Evolutionary conservation across 2,797 vertebrate genomes (phyloP).

Genomic region (Tachyglossus aculeatus): DNA sequence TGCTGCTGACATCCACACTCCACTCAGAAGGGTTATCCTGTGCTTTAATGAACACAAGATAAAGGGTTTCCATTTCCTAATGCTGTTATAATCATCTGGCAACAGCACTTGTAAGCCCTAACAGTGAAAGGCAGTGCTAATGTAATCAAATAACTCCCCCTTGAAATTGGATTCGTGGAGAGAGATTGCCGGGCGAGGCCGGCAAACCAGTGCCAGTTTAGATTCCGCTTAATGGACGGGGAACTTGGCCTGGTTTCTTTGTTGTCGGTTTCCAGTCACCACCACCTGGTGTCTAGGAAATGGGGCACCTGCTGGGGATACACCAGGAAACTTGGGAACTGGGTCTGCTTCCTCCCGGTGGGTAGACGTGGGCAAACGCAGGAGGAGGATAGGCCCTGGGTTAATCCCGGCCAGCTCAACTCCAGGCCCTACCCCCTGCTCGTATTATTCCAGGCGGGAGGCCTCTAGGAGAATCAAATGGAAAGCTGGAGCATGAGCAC

Average conservation of each 20-base stretch:
- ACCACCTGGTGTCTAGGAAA: constrained; percentile 3
- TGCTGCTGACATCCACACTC: neutral
- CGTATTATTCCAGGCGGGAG: too few relatives aligned
- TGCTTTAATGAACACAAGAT: constrained; percentile 7
- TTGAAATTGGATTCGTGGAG: constrained; percentile 28
- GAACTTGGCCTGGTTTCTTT: neutral
- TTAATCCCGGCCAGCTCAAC: too few relatives aligned
- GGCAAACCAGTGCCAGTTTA: too few relatives aligned
- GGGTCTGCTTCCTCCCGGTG: neutral
- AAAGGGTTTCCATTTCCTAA: neutral
- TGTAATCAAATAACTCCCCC: constrained; percentile 25
- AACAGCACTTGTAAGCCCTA: constrained; percentile 10
- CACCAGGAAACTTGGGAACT: neutral
- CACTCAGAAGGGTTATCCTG: neutral
- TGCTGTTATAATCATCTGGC: constrained; percentile 6
- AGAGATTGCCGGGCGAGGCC: constrained; percentile 2
- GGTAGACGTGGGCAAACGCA: neutral
- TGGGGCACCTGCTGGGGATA: constrained; percentile 5
- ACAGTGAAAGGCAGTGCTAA: constrained; percentile 12
- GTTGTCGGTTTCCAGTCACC: constrained; percentile 22
- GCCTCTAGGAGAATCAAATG: too few relatives aligned
- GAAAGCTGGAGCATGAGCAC: too few relatives aligned
- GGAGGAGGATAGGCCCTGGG: too few relatives aligned
- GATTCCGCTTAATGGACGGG: too few relatives aligned
- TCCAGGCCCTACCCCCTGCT: too few relatives aligned